These are phyloP conservation scores for Rotaria sp. DNA, from an alignment of 2,888 invertebrate species.

Conservation along the genomic window DNA sequence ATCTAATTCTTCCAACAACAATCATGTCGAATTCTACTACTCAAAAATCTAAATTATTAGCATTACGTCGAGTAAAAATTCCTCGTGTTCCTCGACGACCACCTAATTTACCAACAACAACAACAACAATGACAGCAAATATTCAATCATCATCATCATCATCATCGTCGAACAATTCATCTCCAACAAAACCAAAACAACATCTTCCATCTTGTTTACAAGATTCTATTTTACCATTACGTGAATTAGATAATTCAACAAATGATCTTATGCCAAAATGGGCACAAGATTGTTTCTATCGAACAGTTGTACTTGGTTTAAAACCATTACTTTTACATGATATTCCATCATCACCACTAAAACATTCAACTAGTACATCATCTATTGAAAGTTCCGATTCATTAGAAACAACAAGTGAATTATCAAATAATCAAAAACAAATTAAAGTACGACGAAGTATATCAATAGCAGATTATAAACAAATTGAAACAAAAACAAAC, in stretches of 20 bases:
- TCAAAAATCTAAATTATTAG: background rate
- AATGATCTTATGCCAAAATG: conserved; percentile 11
- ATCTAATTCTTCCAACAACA: background rate
- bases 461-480: background rate
- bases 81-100: background rate
- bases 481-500: background rate
- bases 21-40: background rate
- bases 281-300: conserved; percentile 17
- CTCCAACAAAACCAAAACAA: background rate
- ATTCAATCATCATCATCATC: background rate
- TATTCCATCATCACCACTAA: background rate
- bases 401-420: background rate
- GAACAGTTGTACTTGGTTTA: conserved; percentile 27
- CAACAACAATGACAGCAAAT: background rate
- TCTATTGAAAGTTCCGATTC: background rate
- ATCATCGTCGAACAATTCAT: background rate
- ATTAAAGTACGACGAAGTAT: conserved; percentile 2
- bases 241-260: background rate
- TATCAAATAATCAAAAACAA: background rate
- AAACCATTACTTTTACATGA: background rate
- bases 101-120: conserved; percentile 4
- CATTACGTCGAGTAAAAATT: background rate
- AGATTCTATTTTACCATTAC: conserved; percentile 5
- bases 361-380: conserved; percentile 10
- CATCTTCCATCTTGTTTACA: background rate